Conservation (phyloP, 2,113 vertebrate genomes). For the Potamarius usumacintae region DNA sequence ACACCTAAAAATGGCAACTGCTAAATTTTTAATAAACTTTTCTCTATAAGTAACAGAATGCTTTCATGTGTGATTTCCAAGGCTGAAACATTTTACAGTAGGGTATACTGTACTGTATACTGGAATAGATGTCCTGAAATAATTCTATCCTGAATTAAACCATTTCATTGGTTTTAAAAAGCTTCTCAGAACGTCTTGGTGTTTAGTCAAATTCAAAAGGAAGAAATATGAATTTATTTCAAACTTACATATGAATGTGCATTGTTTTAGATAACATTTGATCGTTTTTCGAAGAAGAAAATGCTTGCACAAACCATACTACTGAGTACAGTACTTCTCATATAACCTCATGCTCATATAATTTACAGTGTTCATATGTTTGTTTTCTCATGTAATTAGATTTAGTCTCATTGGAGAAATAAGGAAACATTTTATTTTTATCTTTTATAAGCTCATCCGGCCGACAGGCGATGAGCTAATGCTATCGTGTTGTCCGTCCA, state of each 20-base stretch:
- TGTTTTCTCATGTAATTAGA: not conserved
- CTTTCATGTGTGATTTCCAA: not conserved
- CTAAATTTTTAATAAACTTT: not conserved
- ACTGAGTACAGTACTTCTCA: no score
- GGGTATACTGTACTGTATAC: not conserved
- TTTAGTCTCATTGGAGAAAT: not conserved
- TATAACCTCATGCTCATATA: no score
- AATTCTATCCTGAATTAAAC: not conserved
- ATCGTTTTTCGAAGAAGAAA: not conserved
- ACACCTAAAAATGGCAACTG: not conserved
- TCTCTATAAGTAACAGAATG: not conserved
- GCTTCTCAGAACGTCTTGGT: not conserved
- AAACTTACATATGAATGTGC: not conserved
- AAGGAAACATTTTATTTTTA: not conserved
- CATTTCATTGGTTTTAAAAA: not conserved
- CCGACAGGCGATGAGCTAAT: no score
- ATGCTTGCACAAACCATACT: not conserved
- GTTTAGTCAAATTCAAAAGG: not conserved
- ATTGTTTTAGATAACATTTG: not conserved
- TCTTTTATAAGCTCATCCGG: not conserved
- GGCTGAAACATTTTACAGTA: not conserved
- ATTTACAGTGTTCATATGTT: not conserved
- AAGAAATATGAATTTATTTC: not conserved
- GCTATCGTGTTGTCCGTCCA: no score
- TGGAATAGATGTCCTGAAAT: not conserved